Percentiles rank a stretch among this genome's conserved stretches.
Conservation (phyloP, 1,140 invertebrate species). For the Pseudomyrmex gracilis region DNA sequence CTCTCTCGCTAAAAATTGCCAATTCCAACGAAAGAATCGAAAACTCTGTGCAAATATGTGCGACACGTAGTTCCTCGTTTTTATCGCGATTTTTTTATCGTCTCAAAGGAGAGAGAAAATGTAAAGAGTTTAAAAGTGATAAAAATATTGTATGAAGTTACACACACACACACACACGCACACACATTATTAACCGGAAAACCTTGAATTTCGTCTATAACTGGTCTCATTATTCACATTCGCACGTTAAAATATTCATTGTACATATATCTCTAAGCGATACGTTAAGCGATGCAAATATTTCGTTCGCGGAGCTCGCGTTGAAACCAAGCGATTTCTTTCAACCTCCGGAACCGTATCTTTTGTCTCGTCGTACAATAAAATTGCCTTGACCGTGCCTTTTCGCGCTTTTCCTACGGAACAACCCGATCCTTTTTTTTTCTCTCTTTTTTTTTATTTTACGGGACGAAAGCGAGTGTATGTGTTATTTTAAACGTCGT, state of each 20-base stretch:
- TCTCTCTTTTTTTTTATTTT: too few relatives aligned
- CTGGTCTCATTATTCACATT: conserved; percentile 15
- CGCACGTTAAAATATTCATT: conserved; percentile 19
- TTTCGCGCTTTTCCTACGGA: not conserved
- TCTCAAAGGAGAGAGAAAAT: not conserved
- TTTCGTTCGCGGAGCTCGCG: conserved; percentile 16
- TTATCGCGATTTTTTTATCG: not conserved
- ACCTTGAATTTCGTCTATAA: conserved; percentile 27
- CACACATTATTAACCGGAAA: too few relatives aligned
- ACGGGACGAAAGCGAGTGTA: not conserved
- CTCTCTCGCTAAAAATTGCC: too few relatives aligned
- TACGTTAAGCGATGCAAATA: not conserved
- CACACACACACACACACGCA: too few relatives aligned
- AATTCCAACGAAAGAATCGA: too few relatives aligned
- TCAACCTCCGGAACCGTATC: not conserved
- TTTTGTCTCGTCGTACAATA: conserved; percentile 26
- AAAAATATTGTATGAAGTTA: not conserved
- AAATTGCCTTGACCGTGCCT: conserved; percentile 2
- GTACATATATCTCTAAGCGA: not conserved
- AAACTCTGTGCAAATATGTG: too few relatives aligned
- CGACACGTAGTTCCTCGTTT: too few relatives aligned
- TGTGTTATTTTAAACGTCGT: conserved; percentile 51
- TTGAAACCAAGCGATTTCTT: conserved; percentile 10
- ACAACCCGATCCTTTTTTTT: not conserved
- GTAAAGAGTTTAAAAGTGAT: not conserved